Percentiles rank a stretch among this genome's conserved stretches.
Evolutionary conservation across 1,140 invertebrate genomes (phyloP).

Genomic region (Periplaneta americana): DNA sequence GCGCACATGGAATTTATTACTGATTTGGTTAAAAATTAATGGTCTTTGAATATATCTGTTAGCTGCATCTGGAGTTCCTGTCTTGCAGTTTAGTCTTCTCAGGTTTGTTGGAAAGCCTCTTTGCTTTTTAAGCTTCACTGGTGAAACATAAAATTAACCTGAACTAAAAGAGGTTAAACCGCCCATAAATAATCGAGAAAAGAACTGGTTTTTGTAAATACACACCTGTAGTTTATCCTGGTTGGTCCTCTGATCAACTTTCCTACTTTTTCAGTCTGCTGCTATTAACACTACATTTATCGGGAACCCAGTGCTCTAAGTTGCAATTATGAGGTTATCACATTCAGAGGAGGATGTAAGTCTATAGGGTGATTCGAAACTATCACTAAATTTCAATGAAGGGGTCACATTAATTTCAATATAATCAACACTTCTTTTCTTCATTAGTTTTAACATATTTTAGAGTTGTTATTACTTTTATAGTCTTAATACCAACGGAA

Average conservation of each 20-base stretch:
- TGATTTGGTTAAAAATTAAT: not conserved
- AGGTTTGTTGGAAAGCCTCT: not conserved
- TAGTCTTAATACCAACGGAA: too few relatives aligned
- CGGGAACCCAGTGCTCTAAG: not conserved
- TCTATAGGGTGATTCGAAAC: not conserved
- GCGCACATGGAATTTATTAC: not conserved
- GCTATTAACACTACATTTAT: not conserved
- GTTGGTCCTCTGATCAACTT: slow-evolving; percentile 79
- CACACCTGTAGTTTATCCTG: slow-evolving; percentile 48
- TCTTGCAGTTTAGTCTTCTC: not conserved
- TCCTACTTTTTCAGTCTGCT: not conserved
- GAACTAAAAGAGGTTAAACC: not conserved
- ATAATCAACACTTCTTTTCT: too few relatives aligned
- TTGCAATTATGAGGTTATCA: not conserved
- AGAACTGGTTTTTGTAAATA: not conserved
- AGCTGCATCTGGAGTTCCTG: not conserved
- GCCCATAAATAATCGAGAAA: not conserved
- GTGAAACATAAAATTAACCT: not conserved
- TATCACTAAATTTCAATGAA: too few relatives aligned
- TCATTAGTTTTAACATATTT: too few relatives aligned
- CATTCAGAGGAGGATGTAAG: too few relatives aligned
- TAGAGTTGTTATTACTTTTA: too few relatives aligned
- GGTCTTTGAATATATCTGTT: not conserved
- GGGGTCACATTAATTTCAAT: too few relatives aligned
- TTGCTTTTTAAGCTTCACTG: not conserved